Percentiles rank a stretch among this genome's conserved stretches.
phyloP scores from a whole-genome alignment of 2,888 invertebrate species.

The Atethmia centrago region DNA sequence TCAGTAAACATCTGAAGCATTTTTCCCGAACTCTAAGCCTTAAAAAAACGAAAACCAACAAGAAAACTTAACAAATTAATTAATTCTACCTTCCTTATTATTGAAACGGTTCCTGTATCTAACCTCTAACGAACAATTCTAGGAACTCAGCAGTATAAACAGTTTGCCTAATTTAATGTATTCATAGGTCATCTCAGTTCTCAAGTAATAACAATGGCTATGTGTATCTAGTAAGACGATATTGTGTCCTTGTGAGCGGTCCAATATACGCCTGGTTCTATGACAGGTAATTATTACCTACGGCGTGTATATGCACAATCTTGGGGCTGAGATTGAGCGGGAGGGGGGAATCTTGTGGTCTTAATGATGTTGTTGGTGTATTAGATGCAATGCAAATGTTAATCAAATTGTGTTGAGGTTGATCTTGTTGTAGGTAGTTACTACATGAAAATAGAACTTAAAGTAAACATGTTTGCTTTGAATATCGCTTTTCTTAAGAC shows the following conservation, averaged over 20 bases:
- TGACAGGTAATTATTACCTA: slow-evolving; percentile 40
- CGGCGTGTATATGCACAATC: slow-evolving; percentile 3
- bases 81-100: neutral
- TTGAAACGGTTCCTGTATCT: neutral
- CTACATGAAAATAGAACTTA: too few species aligned
- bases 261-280: slow-evolving; percentile 41
- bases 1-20: neutral
- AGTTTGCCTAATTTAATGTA: slow-evolving; percentile 64
- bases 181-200: slow-evolving; percentile 65
- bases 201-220: slow-evolving; percentile 37
- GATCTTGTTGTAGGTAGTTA: neutral
- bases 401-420: neutral
- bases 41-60: neutral
- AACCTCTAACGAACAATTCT: slow-evolving; percentile 7
- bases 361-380: slow-evolving; percentile 11
- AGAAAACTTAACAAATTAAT: slow-evolving; percentile 13
- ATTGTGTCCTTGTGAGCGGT: slow-evolving; percentile 21
- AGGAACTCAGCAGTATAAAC: slow-evolving; percentile 40
- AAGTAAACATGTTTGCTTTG: too few species aligned
- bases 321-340: slow-evolving; percentile 22
- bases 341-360: slow-evolving; percentile 10
- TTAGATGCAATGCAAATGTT: slow-evolving; percentile 8
- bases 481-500: too few species aligned
- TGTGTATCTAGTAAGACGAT: slow-evolving; percentile 7
- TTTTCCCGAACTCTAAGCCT: neutral